Evolutionary conservation across 2,888 invertebrate species (phyloP).

Genomic region (Druceiella hillmani): DNA sequence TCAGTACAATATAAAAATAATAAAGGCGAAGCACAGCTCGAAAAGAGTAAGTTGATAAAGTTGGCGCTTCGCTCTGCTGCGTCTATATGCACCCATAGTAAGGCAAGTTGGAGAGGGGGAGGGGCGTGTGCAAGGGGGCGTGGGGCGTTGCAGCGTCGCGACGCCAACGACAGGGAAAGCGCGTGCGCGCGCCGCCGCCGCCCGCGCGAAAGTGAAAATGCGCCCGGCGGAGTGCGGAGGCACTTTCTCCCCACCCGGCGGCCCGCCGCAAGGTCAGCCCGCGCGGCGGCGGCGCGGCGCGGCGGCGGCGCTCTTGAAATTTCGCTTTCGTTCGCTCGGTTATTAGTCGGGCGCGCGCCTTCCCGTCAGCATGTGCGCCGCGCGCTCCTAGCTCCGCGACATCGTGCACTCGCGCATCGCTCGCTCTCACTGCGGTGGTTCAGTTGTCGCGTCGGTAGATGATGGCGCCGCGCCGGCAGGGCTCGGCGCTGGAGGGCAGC

Average conservation of each 20-base stretch:
- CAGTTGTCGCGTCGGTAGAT: slow-evolving; percentile 30
- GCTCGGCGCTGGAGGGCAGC: slow-evolving; percentile 46
- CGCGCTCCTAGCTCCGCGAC: slow-evolving; percentile 49
- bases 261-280: slow-evolving; percentile 33
- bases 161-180: slow-evolving; percentile 31
- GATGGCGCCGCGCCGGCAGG: slow-evolving; percentile 51
- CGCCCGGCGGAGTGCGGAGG: too few species aligned
- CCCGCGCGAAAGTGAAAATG: slow-evolving; percentile 38
- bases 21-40: too few species aligned
- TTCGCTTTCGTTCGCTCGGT: slow-evolving; percentile 62
- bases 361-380: slow-evolving; percentile 54
- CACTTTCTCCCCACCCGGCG: slow-evolving; percentile 49
- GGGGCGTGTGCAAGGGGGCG: slow-evolving; percentile 23
- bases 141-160: too few species aligned
- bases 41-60: too few species aligned
- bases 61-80: too few species aligned
- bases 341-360: slow-evolving; percentile 56
- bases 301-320: slow-evolving; percentile 60
- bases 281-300: slow-evolving; percentile 33
- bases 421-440: slow-evolving; percentile 41
- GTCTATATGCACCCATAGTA: too few species aligned
- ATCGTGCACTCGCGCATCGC: slow-evolving; percentile 30
- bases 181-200: slow-evolving; percentile 31
- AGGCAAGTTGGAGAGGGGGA: too few species aligned
- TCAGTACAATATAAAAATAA: too few species aligned